phyloP scores from a whole-genome alignment of 2,888 invertebrate species.

The Conistra vaccinii region DNA sequence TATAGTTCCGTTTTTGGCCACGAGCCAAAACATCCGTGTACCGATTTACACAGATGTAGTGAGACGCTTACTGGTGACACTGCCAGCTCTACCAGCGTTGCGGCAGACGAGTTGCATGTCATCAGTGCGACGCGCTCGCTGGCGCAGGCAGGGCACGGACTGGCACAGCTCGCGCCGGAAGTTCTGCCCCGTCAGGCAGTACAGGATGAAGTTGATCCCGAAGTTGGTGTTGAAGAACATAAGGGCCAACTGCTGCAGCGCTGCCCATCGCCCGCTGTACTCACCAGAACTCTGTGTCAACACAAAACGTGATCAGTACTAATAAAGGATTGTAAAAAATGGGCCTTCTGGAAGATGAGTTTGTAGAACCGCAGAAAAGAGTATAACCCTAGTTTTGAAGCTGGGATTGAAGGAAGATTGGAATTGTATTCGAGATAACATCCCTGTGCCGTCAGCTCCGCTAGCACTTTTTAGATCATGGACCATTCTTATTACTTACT shows the following conservation, averaged over 20 bases:
- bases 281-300: constrained; percentile 72
- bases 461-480: not conserved
- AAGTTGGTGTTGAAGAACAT: constrained; percentile 95
- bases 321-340: not conserved
- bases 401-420: not conserved
- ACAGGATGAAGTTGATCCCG: constrained; percentile 95
- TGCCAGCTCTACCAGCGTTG: constrained; percentile 69
- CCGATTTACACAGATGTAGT: not conserved
- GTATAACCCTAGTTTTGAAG: not conserved
- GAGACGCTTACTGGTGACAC: constrained; percentile 78
- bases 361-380: not conserved
- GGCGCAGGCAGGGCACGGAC: constrained; percentile 72
- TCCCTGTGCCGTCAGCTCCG: not conserved
- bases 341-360: not conserved
- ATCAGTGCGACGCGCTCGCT: constrained; percentile 47
- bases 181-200: constrained; percentile 95
- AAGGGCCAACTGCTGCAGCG: constrained; percentile 92
- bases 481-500: no score
- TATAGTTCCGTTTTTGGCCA: no score
- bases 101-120: constrained; percentile 56
- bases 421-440: not conserved
- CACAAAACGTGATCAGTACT: constrained; percentile 18
- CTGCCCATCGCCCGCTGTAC: constrained; percentile 85
- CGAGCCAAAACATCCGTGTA: no score
- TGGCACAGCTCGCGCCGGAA: constrained; percentile 92